A percentile compares a stretch with the other conserved stretches of the same genome.
Evolutionary conservation across 2,797 vertebrate genomes (phyloP).

Genomic region (Crenuchus spilurus): DNA sequence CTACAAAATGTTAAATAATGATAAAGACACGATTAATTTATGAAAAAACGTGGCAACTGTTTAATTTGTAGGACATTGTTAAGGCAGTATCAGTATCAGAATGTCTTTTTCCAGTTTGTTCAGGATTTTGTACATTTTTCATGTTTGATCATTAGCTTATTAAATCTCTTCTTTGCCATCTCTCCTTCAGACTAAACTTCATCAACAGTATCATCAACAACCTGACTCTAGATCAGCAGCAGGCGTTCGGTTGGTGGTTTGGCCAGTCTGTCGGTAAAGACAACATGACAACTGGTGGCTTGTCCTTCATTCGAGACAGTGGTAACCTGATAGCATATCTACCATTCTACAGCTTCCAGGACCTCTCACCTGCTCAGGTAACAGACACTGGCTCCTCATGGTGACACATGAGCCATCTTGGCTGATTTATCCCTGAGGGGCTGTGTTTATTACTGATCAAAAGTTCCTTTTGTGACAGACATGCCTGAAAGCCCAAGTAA

Average conservation of each 20-base stretch:
- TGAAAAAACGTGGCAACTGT: too few relatives aligned
- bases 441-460: constrained; percentile 54
- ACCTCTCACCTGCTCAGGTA: constrained; percentile 84
- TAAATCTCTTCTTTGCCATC: not conserved
- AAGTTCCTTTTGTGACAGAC: constrained; percentile 51
- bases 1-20: too few relatives aligned
- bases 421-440: constrained; percentile 44
- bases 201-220: constrained; percentile 69
- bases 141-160: not conserved
- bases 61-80: too few relatives aligned
- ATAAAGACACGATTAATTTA: too few relatives aligned
- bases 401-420: constrained; percentile 66
- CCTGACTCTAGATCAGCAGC: constrained; percentile 70
- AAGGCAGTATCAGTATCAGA: too few relatives aligned
- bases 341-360: constrained; percentile 82
- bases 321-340: constrained; percentile 81
- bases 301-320: constrained; percentile 73
- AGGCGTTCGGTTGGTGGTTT: constrained; percentile 78
- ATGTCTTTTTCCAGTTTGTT: too few relatives aligned
- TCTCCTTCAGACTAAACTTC: constrained; percentile 64
- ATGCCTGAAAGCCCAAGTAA: constrained; percentile 57
- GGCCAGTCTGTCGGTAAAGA: constrained; percentile 57
- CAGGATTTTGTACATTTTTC: not conserved
- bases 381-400: constrained; percentile 70
- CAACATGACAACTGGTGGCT: constrained; percentile 62